phyloP scores from a whole-genome alignment of 2,888 invertebrate species.

The Drosophila multiciliata region DNA sequence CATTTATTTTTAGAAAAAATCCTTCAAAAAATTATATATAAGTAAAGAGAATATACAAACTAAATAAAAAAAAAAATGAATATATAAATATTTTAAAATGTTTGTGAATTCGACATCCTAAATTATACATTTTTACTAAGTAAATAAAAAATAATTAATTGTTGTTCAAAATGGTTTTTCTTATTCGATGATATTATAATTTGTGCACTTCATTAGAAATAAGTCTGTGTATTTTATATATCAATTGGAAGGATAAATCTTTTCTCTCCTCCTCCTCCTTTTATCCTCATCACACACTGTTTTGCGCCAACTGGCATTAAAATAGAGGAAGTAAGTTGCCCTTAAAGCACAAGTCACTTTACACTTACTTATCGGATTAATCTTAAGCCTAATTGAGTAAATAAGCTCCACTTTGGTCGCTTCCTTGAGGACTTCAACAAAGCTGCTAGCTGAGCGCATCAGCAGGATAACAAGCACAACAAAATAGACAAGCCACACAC shows the following conservation, averaged over 20 bases:
- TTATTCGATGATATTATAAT: background rate
- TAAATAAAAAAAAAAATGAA: no score
- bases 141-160: no score
- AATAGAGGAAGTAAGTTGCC: background rate
- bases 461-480: background rate
- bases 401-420: background rate
- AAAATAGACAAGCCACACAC: conserved; percentile 1
- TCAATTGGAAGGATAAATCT: background rate
- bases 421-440: background rate
- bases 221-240: background rate
- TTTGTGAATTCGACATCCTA: no score
- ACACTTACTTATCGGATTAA: background rate
- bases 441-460: background rate
- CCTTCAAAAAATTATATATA: no score
- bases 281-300: background rate
- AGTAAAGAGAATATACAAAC: no score
- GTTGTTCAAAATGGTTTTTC: background rate
- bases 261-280: no score
- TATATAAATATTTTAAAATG: no score
- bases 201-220: background rate
- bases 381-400: background rate
- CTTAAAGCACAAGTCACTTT: background rate
- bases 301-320: background rate
- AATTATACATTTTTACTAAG: no score
- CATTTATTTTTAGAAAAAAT: background rate